A percentile compares a stretch with the other conserved stretches of the same genome.
Evolutionary conservation across 2,113 vertebrate species (phyloP).

Genomic region (Eupsittula cactorum): DNA sequence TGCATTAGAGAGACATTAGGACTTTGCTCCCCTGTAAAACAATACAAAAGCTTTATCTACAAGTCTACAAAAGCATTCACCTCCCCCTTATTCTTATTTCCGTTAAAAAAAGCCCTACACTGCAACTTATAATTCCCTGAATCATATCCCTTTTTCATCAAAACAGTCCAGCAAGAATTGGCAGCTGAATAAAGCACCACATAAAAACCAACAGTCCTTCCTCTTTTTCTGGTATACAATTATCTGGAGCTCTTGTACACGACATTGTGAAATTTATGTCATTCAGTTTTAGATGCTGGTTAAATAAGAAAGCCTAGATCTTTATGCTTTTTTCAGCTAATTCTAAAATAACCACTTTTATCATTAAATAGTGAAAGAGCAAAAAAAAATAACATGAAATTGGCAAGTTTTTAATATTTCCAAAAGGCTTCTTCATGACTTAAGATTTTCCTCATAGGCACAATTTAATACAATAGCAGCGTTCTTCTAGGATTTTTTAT

Average conservation of each 20-base stretch:
- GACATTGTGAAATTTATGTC: not conserved
- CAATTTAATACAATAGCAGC: not conserved
- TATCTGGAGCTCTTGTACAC: not conserved
- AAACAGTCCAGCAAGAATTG: not conserved
- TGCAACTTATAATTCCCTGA: not conserved
- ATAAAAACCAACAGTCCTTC: not conserved
- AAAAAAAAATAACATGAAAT: not conserved
- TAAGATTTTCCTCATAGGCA: not conserved
- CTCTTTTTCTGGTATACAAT: not conserved
- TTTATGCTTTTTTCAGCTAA: not conserved
- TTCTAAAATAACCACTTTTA: not conserved
- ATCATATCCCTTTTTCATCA: not conserved
- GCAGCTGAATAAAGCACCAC: not conserved
- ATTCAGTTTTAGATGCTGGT: not conserved
- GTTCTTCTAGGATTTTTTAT: not conserved
- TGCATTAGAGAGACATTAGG: constrained; percentile 98
- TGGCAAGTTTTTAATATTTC: not conserved
- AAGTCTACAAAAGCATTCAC: not conserved
- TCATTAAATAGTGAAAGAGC: not conserved
- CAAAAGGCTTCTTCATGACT: not conserved
- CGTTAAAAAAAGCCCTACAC: not conserved
- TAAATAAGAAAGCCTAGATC: not conserved
- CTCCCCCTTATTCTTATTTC: not conserved
- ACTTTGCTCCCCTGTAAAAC: constrained; percentile 89
- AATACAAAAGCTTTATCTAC: not conserved